phyloP scores from a whole-genome alignment of 2,888 invertebrate species.

The Heteromyza rotundicornis region DNA sequence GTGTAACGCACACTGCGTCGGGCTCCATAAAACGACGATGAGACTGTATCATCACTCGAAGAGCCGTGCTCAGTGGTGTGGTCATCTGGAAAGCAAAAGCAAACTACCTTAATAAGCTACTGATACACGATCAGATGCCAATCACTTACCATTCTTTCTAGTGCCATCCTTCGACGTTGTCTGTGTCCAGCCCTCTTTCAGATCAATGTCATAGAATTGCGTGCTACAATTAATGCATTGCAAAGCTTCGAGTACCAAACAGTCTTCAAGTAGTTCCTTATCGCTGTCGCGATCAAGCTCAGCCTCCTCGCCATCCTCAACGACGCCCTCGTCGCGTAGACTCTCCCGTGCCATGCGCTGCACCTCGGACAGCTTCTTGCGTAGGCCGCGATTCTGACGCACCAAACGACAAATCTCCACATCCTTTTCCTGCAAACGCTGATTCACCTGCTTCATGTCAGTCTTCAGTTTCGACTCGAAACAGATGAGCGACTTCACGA shows the following conservation, averaged over 20 bases:
- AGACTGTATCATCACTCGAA: conserved; percentile 62
- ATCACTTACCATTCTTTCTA: conserved; percentile 49
- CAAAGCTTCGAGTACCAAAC: conserved; percentile 56
- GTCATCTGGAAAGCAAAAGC: conserved; percentile 39
- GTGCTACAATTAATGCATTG: conserved; percentile 61
- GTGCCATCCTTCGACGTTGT: conserved; percentile 45
- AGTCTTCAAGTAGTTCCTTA: conserved; percentile 36
- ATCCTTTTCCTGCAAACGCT: conserved; percentile 58
- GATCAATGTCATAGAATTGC: conserved; percentile 60
- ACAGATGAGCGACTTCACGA: conserved; percentile 59
- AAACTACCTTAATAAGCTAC: too few species aligned
- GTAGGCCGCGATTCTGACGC: conserved; percentile 53
- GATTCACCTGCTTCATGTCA: conserved; percentile 60
- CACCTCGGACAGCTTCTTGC: conserved; percentile 43
- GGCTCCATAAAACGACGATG: conserved; percentile 61
- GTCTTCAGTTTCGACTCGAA: conserved; percentile 60
- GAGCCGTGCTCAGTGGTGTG: conserved; percentile 51
- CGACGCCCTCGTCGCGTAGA: conserved; percentile 43
- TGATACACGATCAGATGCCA: too few species aligned
- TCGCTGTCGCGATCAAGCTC: conserved; percentile 24
- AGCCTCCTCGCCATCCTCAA: conserved; percentile 37
- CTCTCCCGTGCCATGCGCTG: conserved; percentile 32
- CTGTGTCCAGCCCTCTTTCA: conserved; percentile 54
- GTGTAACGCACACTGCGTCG: conserved; percentile 62
- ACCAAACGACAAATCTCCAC: conserved; percentile 56